phyloP scores from a whole-genome alignment of 2,113 vertebrate genomes.

The Baryphthengus martii region DNA sequence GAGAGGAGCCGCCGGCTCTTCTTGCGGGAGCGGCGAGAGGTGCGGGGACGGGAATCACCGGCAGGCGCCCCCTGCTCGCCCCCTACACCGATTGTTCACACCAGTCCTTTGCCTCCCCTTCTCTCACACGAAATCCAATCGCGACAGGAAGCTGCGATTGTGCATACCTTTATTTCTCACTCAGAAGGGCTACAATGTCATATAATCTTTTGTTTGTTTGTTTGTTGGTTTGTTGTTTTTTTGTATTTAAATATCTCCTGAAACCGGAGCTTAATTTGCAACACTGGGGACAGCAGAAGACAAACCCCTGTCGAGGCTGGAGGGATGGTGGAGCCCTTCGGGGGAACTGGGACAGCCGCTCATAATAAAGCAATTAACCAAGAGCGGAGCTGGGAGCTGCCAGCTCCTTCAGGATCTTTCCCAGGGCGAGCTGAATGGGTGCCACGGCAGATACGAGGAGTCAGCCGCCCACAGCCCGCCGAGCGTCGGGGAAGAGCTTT shows the following conservation, averaged over 20 bases:
- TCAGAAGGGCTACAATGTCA: not conserved
- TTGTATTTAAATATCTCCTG: not conserved
- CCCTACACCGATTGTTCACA: not conserved
- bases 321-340: not conserved
- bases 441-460: not conserved
- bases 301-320: not conserved
- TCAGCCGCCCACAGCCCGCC: not conserved
- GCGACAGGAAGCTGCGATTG: not conserved
- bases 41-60: not conserved
- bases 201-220: accelerated
- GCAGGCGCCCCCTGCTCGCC: not conserved
- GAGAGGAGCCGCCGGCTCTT: not conserved
- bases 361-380: not conserved
- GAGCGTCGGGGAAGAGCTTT: not conserved
- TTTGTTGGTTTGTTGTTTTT: not conserved
- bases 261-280: not conserved
- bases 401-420: not conserved
- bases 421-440: not conserved
- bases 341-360: not conserved
- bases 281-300: not conserved
- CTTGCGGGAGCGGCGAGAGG: not conserved
- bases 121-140: not conserved
- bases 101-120: not conserved
- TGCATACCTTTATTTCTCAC: not conserved
- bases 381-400: not conserved